Conservation (phyloP, 2,113 vertebrate species). For the Pygoscelis antarcticus region DNA sequence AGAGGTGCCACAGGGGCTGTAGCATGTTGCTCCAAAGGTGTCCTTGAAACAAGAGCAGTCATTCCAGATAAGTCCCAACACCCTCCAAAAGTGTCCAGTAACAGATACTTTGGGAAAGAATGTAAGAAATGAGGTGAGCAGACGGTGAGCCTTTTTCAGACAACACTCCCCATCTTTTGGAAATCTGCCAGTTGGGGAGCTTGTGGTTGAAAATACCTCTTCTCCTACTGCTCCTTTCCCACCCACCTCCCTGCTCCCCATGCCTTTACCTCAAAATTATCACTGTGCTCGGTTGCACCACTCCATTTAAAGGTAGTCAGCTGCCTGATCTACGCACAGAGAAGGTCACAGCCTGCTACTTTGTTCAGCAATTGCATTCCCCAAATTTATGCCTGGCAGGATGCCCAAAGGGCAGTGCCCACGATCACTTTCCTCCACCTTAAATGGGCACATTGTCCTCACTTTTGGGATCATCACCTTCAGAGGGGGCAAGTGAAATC, state of each 20-base stretch:
- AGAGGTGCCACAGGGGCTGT: background rate
- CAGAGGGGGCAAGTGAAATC: background rate
- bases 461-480: background rate
- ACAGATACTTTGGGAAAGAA: conserved; percentile 30
- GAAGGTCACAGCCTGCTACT: conserved; percentile 6
- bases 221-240: background rate
- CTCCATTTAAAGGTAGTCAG: background rate
- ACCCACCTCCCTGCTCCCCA: background rate
- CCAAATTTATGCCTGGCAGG: conserved; percentile 26
- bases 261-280: background rate
- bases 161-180: conserved; percentile 29
- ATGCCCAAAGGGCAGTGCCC: background rate
- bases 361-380: background rate
- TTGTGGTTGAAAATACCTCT: background rate
- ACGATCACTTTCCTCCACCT: background rate
- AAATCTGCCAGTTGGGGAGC: background rate
- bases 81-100: background rate
- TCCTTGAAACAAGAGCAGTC: background rate
- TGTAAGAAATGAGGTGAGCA: conserved; percentile 13
- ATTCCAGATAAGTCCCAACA: background rate
- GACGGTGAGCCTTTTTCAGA: background rate
- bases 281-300: background rate
- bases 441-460: conserved; percentile 49
- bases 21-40: background rate
- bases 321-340: background rate